A percentile compares a stretch with the other conserved stretches of the same genome.
phyloP scores from a whole-genome alignment of 2,797 vertebrate genomes.

The Leuciscus waleckii region DNA sequence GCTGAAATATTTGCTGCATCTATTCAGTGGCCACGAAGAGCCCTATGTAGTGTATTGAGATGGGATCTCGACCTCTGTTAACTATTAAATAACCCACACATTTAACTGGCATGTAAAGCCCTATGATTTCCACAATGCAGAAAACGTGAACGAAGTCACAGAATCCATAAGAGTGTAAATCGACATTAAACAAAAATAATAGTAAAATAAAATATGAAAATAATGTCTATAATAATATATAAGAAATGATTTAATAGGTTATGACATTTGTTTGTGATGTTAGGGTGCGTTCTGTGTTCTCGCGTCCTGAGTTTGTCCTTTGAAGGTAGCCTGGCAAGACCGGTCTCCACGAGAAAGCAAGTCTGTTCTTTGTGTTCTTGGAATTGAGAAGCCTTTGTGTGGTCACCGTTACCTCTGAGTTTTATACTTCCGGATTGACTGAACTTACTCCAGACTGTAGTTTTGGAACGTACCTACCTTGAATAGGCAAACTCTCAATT shows the following conservation, averaged over 20 bases:
- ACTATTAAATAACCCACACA: background rate
- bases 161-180: background rate
- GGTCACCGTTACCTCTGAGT: too few species aligned
- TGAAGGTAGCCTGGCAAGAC: too few species aligned
- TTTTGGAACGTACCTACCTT: background rate
- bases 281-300: too few species aligned
- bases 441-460: too few species aligned
- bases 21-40: background rate
- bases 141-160: background rate
- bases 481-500: background rate
- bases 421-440: too few species aligned
- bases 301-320: too few species aligned
- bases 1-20: background rate
- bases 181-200: too few species aligned
- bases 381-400: too few species aligned
- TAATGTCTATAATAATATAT: background rate
- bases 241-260: background rate
- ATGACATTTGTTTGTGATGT: background rate
- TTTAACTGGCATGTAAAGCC: background rate
- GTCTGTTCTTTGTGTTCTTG: too few species aligned
- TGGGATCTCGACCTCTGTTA: background rate
- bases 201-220: background rate
- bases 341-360: too few species aligned
- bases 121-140: background rate
- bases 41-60: background rate